A percentile compares a stretch with the other conserved stretches of the same genome.
phyloP scores from a whole-genome alignment of 2,888 invertebrate species.

The Ophion slaviceki region DNA sequence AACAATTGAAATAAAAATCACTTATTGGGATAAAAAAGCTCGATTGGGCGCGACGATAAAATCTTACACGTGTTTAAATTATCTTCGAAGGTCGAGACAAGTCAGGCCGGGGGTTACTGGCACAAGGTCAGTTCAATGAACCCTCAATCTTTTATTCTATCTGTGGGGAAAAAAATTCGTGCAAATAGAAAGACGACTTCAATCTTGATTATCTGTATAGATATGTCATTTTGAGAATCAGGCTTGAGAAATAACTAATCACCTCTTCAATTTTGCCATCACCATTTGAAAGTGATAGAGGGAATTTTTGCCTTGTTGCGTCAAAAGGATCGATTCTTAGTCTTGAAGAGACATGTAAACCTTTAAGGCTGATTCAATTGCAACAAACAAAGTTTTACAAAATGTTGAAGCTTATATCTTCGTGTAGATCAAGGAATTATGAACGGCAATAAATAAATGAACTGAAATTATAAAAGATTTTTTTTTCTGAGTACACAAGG shows the following conservation, averaged over 20 bases:
- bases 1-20: slow-evolving; percentile 22
- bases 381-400: not conserved
- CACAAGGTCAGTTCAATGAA: slow-evolving; percentile 66
- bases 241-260: not conserved
- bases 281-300: not conserved
- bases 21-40: slow-evolving; percentile 42
- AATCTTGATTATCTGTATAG: not conserved
- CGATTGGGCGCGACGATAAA: slow-evolving; percentile 35
- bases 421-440: no score
- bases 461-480: not conserved
- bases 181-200: not conserved
- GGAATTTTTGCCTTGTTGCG: not conserved
- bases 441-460: not conserved
- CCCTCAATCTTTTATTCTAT: slow-evolving; percentile 57
- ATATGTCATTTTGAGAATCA: not conserved
- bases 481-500: not conserved
- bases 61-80: slow-evolving; percentile 66
- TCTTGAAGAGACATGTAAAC: not conserved
- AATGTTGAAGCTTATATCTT: no score
- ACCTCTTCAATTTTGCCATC: not conserved
- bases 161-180: slow-evolving; percentile 44
- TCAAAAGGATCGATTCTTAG: not conserved
- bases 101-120: slow-evolving; percentile 66
- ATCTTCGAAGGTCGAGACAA: slow-evolving; percentile 67
- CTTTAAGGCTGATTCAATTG: not conserved